A percentile compares a stretch with the other conserved stretches of the same genome.
phyloP scores from a whole-genome alignment of 2,113 vertebrate species.

The Orthonyx spaldingii region DNA sequence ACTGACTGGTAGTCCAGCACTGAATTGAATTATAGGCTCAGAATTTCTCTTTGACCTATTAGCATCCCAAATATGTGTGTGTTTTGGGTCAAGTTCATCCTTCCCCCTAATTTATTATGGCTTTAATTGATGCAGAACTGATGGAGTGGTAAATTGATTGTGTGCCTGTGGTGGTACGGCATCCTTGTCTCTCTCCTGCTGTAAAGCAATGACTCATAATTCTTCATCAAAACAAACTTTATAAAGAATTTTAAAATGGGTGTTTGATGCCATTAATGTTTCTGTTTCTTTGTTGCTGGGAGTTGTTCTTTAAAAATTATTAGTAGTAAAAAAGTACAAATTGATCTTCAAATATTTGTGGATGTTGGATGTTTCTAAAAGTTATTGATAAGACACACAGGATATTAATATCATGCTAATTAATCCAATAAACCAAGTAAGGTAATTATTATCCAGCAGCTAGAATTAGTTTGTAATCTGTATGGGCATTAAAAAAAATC shows the following conservation, averaged over 20 bases:
- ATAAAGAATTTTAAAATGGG: not conserved
- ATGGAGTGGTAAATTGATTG: conserved; percentile 19
- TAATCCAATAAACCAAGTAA: not conserved
- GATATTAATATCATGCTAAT: not conserved
- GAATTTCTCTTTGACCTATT: not conserved
- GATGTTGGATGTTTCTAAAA: not conserved
- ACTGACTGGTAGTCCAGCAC: not conserved
- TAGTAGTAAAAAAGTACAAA: not conserved
- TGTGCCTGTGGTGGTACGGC: not conserved
- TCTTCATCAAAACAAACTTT: not conserved
- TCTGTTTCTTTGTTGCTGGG: not conserved
- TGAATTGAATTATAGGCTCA: conserved; percentile 34
- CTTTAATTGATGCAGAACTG: not conserved
- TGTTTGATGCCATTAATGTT: not conserved
- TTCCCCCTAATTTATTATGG: not conserved
- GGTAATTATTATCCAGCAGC: not conserved
- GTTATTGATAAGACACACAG: not conserved
- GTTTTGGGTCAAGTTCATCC: not conserved
- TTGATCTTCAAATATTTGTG: not conserved
- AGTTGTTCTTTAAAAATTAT: not conserved
- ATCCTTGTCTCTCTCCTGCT: not conserved
- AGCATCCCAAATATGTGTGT: not conserved
- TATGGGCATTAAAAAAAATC: not conserved
- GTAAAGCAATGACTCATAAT: not conserved
- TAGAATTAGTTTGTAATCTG: not conserved